Percentiles rank a stretch among this genome's conserved stretches.
These are phyloP conservation scores for Leptopilina clavipes DNA, from an alignment of 1,140 invertebrate genomes.

Conservation along the genomic window DNA sequence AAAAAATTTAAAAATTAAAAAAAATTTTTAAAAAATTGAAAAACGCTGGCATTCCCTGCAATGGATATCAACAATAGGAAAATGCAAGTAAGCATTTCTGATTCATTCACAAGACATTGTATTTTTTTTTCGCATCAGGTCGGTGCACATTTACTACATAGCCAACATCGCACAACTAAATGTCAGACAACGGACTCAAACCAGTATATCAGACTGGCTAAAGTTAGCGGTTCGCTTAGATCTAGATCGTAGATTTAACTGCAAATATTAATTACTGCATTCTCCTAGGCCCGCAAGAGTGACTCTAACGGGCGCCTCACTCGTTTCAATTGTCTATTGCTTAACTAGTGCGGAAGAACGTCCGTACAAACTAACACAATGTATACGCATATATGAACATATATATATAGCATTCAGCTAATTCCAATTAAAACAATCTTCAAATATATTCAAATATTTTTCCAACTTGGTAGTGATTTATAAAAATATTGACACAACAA, in stretches of 20 bases:
- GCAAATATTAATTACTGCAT: constrained; percentile 66
- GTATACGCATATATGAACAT: neutral
- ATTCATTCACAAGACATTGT: constrained; percentile 1
- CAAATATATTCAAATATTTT: neutral
- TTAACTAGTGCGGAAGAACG: constrained; percentile 34
- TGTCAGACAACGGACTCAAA: constrained; percentile 64
- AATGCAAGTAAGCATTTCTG: constrained; percentile 29
- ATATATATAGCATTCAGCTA: no score
- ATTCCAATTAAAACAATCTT: neutral
- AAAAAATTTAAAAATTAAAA: no score
- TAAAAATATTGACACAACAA: no score
- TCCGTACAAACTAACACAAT: neutral
- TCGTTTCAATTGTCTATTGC: constrained; percentile 49
- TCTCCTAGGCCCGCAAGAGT: constrained; percentile 39
- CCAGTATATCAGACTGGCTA: constrained; percentile 52
- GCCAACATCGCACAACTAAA: constrained; percentile 43
- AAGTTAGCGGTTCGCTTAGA: constrained; percentile 66
- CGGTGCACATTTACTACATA: constrained; percentile 56
- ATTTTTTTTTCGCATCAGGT: constrained; percentile 49
- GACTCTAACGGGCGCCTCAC: constrained; percentile 46
- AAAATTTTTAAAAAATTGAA: no score
- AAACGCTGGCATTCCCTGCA: no score
- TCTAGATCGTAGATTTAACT: constrained; percentile 68
- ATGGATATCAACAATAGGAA: neutral
- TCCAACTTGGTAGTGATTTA: no score